A percentile compares a stretch with the other conserved stretches of the same genome.
Conservation (phyloP, 2,888 invertebrate species). For the Thereva nobilitata region DNA sequence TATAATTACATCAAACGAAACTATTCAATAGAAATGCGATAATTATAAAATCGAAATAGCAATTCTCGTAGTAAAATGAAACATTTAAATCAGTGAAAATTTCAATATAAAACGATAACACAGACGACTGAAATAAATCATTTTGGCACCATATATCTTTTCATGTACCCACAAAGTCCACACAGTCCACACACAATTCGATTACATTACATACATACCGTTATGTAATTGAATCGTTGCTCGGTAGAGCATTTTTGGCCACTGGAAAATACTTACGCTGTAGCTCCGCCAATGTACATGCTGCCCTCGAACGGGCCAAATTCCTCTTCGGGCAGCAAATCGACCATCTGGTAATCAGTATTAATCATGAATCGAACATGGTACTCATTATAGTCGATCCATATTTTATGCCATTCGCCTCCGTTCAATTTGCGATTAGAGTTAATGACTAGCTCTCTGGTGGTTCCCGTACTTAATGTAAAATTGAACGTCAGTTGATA, state of each 20-base stretch:
- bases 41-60: too few species aligned
- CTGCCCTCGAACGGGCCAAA: slow-evolving; percentile 92
- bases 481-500: slow-evolving; percentile 88
- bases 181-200: too few species aligned
- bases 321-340: slow-evolving; percentile 80
- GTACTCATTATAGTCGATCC: slow-evolving; percentile 93
- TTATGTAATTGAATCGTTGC: too few species aligned
- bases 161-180: too few species aligned
- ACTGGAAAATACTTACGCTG: slow-evolving; percentile 70
- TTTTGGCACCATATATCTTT: too few species aligned
- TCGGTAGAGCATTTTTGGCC: neutral
- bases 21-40: too few species aligned
- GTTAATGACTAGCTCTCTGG: slow-evolving; percentile 79
- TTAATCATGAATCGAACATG: slow-evolving; percentile 93
- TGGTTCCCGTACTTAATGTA: slow-evolving; percentile 81
- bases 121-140: too few species aligned
- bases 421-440: slow-evolving; percentile 82
- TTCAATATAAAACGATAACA: too few species aligned
- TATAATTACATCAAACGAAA: too few species aligned
- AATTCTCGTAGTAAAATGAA: too few species aligned
- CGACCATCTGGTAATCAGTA: slow-evolving; percentile 85
- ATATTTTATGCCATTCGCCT: slow-evolving; percentile 95
- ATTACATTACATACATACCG: too few species aligned
- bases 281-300: slow-evolving; percentile 92
- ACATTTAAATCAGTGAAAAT: too few species aligned